Evolutionary conservation across 2,888 invertebrate genomes (phyloP).

Genomic region (Aphrophora alni): DNA sequence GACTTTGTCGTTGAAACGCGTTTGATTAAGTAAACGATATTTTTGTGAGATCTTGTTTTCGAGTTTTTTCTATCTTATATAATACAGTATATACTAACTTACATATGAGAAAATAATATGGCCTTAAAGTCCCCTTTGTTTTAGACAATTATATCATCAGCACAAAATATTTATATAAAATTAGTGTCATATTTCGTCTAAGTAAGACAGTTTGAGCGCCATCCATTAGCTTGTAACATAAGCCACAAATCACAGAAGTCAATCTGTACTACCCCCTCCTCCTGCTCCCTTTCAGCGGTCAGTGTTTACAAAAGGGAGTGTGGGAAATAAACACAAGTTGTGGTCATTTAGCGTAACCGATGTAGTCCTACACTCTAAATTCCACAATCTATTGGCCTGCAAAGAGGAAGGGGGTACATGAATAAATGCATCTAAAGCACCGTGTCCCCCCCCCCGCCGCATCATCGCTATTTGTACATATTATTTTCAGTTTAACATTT

Average conservation of each 20-base stretch:
- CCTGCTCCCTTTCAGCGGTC: not conserved
- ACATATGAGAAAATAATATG: no score
- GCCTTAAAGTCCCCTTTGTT: no score
- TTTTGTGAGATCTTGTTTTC: no score
- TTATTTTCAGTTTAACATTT: conserved; percentile 9
- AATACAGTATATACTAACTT: no score
- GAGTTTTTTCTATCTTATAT: no score
- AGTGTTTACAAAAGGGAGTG: conserved; percentile 4
- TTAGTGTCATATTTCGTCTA: not conserved
- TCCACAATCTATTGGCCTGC: no score
- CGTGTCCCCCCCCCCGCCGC: not conserved
- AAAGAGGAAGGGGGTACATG: not conserved
- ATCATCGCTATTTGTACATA: not conserved
- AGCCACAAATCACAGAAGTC: not conserved
- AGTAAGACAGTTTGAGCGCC: not conserved
- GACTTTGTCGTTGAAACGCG: no score
- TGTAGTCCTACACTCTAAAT: not conserved
- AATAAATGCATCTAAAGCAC: not conserved
- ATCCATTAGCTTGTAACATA: conserved; percentile 6
- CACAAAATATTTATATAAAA: not conserved
- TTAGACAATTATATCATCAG: not conserved
- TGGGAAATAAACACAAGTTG: conserved; percentile 9
- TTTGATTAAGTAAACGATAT: no score
- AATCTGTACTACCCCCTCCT: not conserved
- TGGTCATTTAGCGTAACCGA: not conserved